Conservation (phyloP, 2,888 invertebrate species). For the Synanthedon vespiformis region DNA sequence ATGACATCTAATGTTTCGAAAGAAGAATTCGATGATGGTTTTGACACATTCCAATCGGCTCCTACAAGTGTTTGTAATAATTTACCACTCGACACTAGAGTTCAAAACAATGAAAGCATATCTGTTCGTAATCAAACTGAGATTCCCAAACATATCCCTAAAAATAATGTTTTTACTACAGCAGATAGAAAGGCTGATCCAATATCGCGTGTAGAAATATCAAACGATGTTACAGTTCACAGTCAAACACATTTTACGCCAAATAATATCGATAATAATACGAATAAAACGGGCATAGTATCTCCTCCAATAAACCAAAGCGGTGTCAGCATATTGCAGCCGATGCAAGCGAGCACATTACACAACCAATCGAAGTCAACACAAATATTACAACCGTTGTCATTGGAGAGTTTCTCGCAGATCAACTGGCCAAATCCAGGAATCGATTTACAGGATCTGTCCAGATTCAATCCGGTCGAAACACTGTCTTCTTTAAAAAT, state of each 20-base stretch:
- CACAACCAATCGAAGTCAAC: conserved; percentile 34
- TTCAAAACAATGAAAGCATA: conserved; percentile 3
- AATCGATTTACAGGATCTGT: conserved; percentile 59
- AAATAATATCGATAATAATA: conserved; percentile 13
- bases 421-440: conserved; percentile 76
- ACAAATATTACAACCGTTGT: conserved; percentile 63
- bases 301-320: conserved; percentile 8
- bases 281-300: conserved; percentile 8
- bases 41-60: conserved; percentile 60
- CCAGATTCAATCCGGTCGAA: conserved; percentile 62
- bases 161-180: background rate
- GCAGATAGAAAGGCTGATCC: background rate
- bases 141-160: background rate
- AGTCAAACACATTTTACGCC: conserved; percentile 7
- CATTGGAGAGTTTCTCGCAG: conserved; percentile 62
- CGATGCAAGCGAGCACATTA: conserved; percentile 20
- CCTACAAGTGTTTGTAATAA: conserved; percentile 25
- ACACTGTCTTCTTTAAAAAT: conserved; percentile 54
- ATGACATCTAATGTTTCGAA: conserved; percentile 5
- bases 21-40: conserved; percentile 43
- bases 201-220: background rate
- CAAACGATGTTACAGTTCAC: conserved; percentile 4
- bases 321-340: conserved; percentile 31
- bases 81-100: conserved; percentile 12
- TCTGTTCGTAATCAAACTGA: background rate